Base-by-base conservation (phyloP, 2,113 vertebrate species). In the Aegithalos caudatus region DNA sequence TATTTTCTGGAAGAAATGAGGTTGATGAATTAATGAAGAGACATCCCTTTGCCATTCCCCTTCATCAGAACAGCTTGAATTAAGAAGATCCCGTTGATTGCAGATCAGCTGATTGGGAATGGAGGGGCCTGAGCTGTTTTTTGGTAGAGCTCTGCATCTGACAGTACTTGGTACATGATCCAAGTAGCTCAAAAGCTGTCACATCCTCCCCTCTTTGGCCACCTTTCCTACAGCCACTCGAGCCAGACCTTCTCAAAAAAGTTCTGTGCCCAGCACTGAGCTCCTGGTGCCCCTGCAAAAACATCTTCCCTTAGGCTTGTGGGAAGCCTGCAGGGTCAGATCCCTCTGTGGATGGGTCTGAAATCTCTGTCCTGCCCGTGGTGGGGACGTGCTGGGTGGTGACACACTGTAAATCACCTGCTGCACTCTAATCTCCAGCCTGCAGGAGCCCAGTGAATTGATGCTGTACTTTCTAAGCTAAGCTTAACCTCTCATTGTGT, bases 391-490 rank as follows among this genome's bases (percentile, higher is more conserved):
- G 83, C 86, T 2, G 9, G 38, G 11, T 57, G 25, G 77, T 40
- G 51, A 61, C 72, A 69, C 15, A 3, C 78, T 81, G 86, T 19
- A 66, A 88, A 92, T 92, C 47, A 37, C 69, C 74, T n/a, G 29
- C 53, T 85, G 38, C 31, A 2, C 69, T 96, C 65, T 94, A 79
- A 85, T 92, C 90, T 93, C 57, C 45, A 72, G 62, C 51, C 57
- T 0, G 1, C 76, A 83, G 60, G 57, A 91, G 51, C 51, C 1
- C 5, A 56, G 53, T 64, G 57, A 88, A 82, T 76, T 76, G 78
- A 88, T 90, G 87, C 78, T 76, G 35, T 85, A 76, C n/a, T 93
- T 93, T 88, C 81, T 84, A 74, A 91, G 70, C 92, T 82, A 44
- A 90, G 86, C 86, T 81, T 92, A 78, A 72, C 64, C 88, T 82